Base-by-base conservation (phyloP, 1,140 invertebrate species). In the Telenomus remus region DNA sequence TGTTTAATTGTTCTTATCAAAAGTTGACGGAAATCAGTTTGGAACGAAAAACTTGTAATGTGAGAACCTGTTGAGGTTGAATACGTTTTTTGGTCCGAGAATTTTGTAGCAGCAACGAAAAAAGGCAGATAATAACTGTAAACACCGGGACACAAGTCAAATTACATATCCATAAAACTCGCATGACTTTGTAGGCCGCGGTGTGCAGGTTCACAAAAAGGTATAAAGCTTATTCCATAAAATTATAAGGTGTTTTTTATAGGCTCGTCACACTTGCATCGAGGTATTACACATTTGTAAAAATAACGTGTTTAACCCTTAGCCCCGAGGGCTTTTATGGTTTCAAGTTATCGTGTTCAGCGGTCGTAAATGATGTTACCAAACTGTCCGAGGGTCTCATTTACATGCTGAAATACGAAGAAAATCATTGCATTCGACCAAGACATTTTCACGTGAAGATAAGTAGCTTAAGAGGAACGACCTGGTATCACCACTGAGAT, bases 1-100 rank as follows among this genome's bases (percentile, higher is more conserved):
- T 80, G 54, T 57, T 44, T 57, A 72, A 27, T 27, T 27, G 19
- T 16, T 77, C 79, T 84, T 84, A 84, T 85, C 84, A 83, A 59
- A 63, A 70, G 79, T 56, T 72, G 76, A 74, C 76, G 57, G 54
- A 70, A 76, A 55, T n/a, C 39, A 13, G 1, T n/a, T n/a, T n/a
- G n/a, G n/a, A n/a, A n/a, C n/a, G n/a, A n/a, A n/a, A n/a, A n/a
- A n/a, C n/a, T n/a, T n/a, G n/a, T n/a, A n/a, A n/a, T n/a, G n/a
- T n/a, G n/a, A n/a, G n/a, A n/a, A n/a, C n/a, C n/a, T n/a, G n/a
- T n/a, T n/a, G n/a, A n/a, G 27, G 11, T 37, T 60, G 53, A 61
- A 68, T 69, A 33, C 48, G 0, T 54, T 53, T 72, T 57, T 51
- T 15, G 33, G 46, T 13, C 37, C 19, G 19, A 1, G 19, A 27